A percentile compares a stretch with the other conserved stretches of the same genome.
phyloP scores from a whole-genome alignment of 2,797 vertebrate species.

The Lophius americanus region DNA sequence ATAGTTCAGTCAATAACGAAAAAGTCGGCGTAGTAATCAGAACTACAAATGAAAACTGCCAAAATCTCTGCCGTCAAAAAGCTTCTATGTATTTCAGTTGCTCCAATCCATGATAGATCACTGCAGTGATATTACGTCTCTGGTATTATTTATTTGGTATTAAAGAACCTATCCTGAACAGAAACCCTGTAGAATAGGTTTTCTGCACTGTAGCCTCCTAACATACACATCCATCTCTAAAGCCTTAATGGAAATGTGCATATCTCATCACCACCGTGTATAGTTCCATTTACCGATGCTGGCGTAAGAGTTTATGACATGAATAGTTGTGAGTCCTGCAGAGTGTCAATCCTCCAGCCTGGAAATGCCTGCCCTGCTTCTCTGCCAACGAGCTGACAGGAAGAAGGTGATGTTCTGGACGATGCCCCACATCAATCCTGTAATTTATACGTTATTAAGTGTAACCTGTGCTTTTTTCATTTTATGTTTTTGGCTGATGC shows the following conservation, averaged over 20 bases:
- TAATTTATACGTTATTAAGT: slow-evolving; percentile 66
- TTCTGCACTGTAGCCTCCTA: slow-evolving; percentile 54
- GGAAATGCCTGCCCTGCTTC: slow-evolving; percentile 58
- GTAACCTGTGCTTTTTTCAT: slow-evolving; percentile 68
- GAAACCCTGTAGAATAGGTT: slow-evolving; percentile 37
- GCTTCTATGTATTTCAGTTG: slow-evolving; percentile 55
- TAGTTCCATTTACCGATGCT: slow-evolving; percentile 42
- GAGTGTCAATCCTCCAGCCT: slow-evolving; percentile 56
- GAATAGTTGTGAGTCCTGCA: slow-evolving; percentile 47
- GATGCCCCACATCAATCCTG: slow-evolving; percentile 61
- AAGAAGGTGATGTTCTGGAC: slow-evolving; percentile 47
- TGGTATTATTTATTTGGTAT: slow-evolving; percentile 45
- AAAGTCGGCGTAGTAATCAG: slow-evolving; percentile 43
- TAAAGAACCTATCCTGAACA: slow-evolving; percentile 32
- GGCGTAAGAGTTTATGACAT: slow-evolving; percentile 49
- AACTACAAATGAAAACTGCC: slow-evolving; percentile 65
- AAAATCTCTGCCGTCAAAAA: slow-evolving; percentile 56
- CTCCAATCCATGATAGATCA: slow-evolving; percentile 19
- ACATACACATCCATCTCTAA: slow-evolving; percentile 54
- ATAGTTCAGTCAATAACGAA: slow-evolving; percentile 35
- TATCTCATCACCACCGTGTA: slow-evolving; percentile 33
- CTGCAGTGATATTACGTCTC: slow-evolving; percentile 21
- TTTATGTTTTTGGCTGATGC: slow-evolving; percentile 59
- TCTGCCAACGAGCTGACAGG: slow-evolving; percentile 61
- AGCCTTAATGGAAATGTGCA: slow-evolving; percentile 61